A percentile compares a stretch with the other conserved stretches of the same genome.
Evolutionary conservation across 1,140 invertebrate genomes (phyloP).

Genomic region (Drosophila biarmipes): DNA sequence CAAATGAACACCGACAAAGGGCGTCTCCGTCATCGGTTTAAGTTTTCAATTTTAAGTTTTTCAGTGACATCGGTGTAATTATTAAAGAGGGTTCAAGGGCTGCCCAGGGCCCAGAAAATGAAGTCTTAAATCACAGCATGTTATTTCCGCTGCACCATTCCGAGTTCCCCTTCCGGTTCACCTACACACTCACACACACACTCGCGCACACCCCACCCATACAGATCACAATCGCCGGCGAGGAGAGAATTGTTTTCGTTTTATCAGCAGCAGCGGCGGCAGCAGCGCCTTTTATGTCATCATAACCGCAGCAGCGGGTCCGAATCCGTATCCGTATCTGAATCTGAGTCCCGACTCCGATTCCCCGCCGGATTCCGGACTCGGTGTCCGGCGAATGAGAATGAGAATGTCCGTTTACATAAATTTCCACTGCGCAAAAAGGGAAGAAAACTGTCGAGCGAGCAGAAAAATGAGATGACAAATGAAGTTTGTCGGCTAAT

Average conservation of each 20-base stretch:
- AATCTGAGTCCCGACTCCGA: constrained; percentile 15
- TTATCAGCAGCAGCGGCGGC: constrained; percentile 35
- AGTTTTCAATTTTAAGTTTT: constrained; percentile 14
- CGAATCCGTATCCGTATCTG: constrained; percentile 29
- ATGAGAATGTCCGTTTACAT: constrained; percentile 81
- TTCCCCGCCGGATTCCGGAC: constrained; percentile 41
- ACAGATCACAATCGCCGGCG: constrained; percentile 63
- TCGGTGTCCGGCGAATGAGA: constrained; percentile 46
- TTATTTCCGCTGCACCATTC: constrained; percentile 74
- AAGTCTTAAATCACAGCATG: constrained; percentile 84
- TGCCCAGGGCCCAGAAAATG: constrained; percentile 60
- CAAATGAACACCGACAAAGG: constrained; percentile 43
- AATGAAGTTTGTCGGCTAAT: constrained; percentile 83
- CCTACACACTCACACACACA: not conserved
- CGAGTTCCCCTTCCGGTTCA: constrained; percentile 29
- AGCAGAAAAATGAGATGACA: constrained; percentile 83
- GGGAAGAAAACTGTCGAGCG: constrained; percentile 78
- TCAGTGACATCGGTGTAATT: constrained; percentile 21
- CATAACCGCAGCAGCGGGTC: constrained; percentile 76
- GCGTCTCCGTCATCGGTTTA: not conserved
- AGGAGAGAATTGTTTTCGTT: constrained; percentile 66
- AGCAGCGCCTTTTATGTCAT: constrained; percentile 79
- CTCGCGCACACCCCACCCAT: too few species aligned
- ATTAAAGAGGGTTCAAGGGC: constrained; percentile 39
- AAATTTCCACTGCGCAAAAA: constrained; percentile 72